These are phyloP conservation scores for Ptychochromis oligacanthus DNA, from an alignment of 2,113 vertebrate genomes.

Conservation along the genomic window DNA sequence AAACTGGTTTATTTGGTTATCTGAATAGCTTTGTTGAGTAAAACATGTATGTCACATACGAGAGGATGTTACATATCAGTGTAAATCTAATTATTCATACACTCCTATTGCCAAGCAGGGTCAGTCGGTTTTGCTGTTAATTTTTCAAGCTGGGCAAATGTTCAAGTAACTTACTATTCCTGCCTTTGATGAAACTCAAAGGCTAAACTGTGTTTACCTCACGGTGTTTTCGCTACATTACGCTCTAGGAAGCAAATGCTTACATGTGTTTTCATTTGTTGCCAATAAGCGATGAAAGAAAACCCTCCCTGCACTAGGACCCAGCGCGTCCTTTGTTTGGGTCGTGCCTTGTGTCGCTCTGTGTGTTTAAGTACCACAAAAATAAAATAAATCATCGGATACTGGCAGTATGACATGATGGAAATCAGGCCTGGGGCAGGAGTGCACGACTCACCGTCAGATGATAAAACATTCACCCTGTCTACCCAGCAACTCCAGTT, in stretches of 20 bases:
- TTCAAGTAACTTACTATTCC: neutral
- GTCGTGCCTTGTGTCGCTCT: constrained; percentile 66
- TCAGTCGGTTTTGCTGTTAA: neutral
- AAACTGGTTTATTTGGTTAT: neutral
- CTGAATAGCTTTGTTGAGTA: neutral
- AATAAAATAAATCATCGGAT: constrained; percentile 45
- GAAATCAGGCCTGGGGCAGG: neutral
- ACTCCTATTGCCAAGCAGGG: neutral
- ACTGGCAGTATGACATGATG: neutral
- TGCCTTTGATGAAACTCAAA: neutral
- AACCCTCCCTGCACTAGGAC: constrained; percentile 84
- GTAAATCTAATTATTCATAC: neutral
- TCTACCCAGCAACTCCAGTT: constrained; percentile 89
- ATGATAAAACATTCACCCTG: constrained; percentile 73
- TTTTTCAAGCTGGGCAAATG: neutral
- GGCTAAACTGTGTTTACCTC: neutral
- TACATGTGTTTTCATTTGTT: neutral
- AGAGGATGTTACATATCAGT: neutral
- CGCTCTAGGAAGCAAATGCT: neutral
- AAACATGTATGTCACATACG: neutral
- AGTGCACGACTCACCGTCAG: constrained; percentile 82
- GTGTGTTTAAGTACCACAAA: constrained; percentile 29
- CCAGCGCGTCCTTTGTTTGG: constrained; percentile 87
- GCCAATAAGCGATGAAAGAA: neutral
- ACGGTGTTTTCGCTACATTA: neutral